phyloP scores from a whole-genome alignment of 2,113 vertebrate genomes.

The Syrmaticus mikado region DNA sequence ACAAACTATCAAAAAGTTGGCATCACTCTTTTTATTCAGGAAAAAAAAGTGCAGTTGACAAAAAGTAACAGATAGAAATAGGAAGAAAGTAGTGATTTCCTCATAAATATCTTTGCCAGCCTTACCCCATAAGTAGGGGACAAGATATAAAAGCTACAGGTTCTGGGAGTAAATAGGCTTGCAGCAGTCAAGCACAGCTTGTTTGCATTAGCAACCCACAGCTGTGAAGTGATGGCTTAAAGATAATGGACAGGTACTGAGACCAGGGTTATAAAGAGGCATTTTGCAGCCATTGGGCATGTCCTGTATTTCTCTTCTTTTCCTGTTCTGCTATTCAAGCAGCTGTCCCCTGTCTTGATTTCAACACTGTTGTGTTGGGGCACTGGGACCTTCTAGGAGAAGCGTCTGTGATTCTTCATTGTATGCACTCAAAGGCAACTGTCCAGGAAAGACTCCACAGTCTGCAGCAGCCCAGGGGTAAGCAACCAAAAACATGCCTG shows the following conservation, averaged over 20 bases:
- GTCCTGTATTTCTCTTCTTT: neutral
- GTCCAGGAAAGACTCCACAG: neutral
- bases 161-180: neutral
- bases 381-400: neutral
- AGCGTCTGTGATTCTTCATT: neutral
- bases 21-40: neutral
- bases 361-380: neutral
- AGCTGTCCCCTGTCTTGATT: neutral
- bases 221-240: neutral
- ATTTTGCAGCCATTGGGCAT: neutral
- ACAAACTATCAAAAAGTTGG: neutral
- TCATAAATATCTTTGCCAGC: neutral
- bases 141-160: neutral
- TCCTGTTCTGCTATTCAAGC: neutral
- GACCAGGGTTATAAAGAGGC: neutral
- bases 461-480: neutral
- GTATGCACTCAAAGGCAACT: neutral
- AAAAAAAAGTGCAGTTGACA: neutral
- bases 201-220: neutral
- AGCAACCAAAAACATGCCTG: neutral
- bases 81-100: neutral
- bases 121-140: too few species aligned
- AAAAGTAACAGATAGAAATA: neutral
- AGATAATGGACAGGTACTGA: neutral
- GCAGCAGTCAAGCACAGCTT: neutral